Conservation (phyloP, 2,113 vertebrate species). For the Halichoeres trimaculatus region DNA sequence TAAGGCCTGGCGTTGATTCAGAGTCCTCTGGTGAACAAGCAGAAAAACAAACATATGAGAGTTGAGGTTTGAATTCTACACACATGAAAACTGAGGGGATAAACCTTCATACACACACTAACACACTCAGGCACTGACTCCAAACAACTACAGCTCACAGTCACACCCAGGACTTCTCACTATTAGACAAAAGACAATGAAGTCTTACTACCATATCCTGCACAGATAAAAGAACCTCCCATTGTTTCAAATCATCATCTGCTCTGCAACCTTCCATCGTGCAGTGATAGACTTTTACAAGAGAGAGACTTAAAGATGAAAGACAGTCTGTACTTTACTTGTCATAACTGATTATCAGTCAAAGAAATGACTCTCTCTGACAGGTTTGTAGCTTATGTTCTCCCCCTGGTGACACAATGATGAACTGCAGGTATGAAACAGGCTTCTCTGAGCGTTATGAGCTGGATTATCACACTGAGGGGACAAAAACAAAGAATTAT, state of each 20-base stretch:
- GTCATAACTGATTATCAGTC: slow-evolving; percentile 20
- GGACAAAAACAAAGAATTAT: no score
- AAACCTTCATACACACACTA: background rate
- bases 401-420: slow-evolving; percentile 49
- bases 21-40: slow-evolving; percentile 6
- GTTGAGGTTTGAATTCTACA: slow-evolving; percentile 1
- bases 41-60: slow-evolving; percentile 5
- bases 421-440: background rate
- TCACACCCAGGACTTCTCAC: slow-evolving; percentile 5
- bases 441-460: background rate
- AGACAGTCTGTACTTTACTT: slow-evolving; percentile 4
- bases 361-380: slow-evolving; percentile 9
- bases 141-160: slow-evolving; percentile 29
- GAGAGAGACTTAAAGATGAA: slow-evolving; percentile 29
- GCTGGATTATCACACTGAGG: background rate
- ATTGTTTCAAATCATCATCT: background rate
- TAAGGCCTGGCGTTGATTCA: background rate
- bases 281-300: slow-evolving; percentile 26
- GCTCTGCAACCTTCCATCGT: background rate
- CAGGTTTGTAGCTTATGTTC: slow-evolving; percentile 34
- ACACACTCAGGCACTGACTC: slow-evolving; percentile 16
- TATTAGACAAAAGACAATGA: slow-evolving; percentile 1
- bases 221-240: background rate
- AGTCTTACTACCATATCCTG: no score
- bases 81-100: background rate